Evolutionary conservation across 1,140 invertebrate genomes (phyloP).

Genomic region (Trinorchestia longiramus): DNA sequence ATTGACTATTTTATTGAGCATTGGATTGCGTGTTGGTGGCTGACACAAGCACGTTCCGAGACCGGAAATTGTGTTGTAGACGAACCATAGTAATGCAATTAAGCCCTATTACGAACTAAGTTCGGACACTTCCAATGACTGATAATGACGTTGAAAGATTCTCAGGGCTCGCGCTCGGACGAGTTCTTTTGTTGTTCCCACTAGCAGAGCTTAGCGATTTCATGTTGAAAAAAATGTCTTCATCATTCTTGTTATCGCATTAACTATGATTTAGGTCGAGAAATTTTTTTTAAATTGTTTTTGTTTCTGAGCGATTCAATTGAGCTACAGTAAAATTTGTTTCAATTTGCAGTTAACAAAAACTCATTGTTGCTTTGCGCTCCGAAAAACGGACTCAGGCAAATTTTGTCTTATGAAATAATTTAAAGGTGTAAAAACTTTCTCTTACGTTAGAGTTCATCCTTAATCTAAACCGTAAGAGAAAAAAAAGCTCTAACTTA

Average conservation of each 20-base stretch:
- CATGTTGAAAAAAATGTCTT: neutral
- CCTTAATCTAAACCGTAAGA: too few relatives aligned
- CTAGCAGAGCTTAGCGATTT: neutral
- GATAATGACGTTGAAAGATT: constrained; percentile 30
- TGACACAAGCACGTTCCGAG: neutral
- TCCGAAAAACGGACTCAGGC: too few relatives aligned
- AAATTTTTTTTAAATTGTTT: neutral
- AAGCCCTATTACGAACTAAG: neutral
- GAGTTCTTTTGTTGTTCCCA: neutral
- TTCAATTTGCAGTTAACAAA: too few relatives aligned
- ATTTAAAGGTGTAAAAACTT: too few relatives aligned
- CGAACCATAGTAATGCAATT: constrained; percentile 1
- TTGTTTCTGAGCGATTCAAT: neutral
- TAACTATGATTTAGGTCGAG: neutral
- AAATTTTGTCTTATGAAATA: too few relatives aligned
- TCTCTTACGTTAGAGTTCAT: too few relatives aligned
- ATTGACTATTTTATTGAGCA: neutral
- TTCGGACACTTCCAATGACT: constrained; percentile 18
- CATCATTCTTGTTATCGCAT: neutral
- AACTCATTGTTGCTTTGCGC: too few relatives aligned
- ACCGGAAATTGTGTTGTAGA: constrained; percentile 16
- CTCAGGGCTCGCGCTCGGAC: neutral
- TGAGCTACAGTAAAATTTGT: neutral
- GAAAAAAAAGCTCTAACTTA: too few relatives aligned
- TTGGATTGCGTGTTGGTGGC: neutral